Base-by-base conservation (phyloP, 2,113 vertebrate genomes). In the Bolborhynchus lineola region DNA sequence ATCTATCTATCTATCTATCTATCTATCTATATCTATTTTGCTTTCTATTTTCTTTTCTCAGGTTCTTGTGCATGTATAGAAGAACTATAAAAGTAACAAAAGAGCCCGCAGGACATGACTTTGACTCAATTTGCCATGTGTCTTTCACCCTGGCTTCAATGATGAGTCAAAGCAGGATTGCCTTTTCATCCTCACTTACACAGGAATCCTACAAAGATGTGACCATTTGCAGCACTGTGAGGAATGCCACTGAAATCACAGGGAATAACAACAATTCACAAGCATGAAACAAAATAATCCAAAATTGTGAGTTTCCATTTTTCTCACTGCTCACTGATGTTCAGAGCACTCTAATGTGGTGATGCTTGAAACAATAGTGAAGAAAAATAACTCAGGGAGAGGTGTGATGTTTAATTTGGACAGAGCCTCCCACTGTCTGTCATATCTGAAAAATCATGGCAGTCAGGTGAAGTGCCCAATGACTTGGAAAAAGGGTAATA, bases 381-480 rank as follows among this genome's bases (percentile, higher is more conserved):
- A 64, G 25, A 75, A 81, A 92, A 94, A 52, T 82, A 60, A 6
- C 46, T 67, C 26, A 70, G 26, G 63, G 46, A 67, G 87, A 90
- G 17, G 31, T 53, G 63, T 44, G 84, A 59, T 57, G n/a, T 35
- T 90, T 74, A 53, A 42, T 17, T 91, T 91, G 87, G 70, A 21
- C 39, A 60, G 26, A 53, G 12, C 29, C 13, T 88, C 37, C 21
- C 31, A 41, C 12, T 24, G 47, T 49, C 47, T 49, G 7, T 49
- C 47, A 49, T 49, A 49, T 13, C 24, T 24, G 47, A 49, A 49
- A 49, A 24, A 24, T 49, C 23, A 24, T 49, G 47, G 47, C 47
- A 49, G 47, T 24, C 23, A 49, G 12, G 47, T 49, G 47, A 49
- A 24, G 47, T 24, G 7, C 47, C 47, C 47, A 13, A 10, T 2